These are phyloP conservation scores for Hipposideros armiger DNA, from an alignment of 2,113 vertebrate genomes.

Conservation along the genomic window DNA sequence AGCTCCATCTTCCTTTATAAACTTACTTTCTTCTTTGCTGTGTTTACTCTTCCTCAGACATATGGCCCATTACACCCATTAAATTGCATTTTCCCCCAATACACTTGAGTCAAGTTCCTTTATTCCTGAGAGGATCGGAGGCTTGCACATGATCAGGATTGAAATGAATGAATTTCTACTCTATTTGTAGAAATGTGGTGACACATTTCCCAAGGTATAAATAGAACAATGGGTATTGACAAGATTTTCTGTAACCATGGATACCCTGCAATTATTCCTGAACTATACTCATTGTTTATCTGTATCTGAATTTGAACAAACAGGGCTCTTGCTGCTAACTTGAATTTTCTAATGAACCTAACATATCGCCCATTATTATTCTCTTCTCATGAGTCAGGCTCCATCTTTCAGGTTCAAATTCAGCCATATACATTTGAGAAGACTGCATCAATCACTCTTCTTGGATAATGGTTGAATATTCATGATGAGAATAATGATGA, in stretches of 20 bases:
- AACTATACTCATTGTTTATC: slow-evolving; percentile 73
- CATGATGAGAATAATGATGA: slow-evolving; percentile 12
- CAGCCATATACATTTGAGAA: slow-evolving; percentile 35
- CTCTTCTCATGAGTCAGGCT: slow-evolving; percentile 53
- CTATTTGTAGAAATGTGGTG: slow-evolving; percentile 73
- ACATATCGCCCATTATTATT: slow-evolving; percentile 25
- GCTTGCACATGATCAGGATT: slow-evolving; percentile 49
- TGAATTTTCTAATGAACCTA: slow-evolving; percentile 62
- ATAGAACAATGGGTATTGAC: slow-evolving; percentile 73
- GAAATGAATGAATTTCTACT: slow-evolving; percentile 69
- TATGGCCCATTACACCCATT: neutral
- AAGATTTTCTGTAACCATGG: slow-evolving; percentile 73
- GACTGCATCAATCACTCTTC: neutral
- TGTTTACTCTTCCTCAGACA: slow-evolving; percentile 42
- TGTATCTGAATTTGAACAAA: slow-evolving; percentile 69
- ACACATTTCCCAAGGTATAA: slow-evolving; percentile 60
- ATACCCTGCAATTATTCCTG: slow-evolving; percentile 72
- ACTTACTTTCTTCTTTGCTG: slow-evolving; percentile 42
- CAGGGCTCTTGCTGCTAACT: slow-evolving; percentile 59
- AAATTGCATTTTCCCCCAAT: neutral
- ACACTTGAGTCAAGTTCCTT: slow-evolving; percentile 50
- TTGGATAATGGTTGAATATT: slow-evolving; percentile 50
- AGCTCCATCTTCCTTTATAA: neutral
- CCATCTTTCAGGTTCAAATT: slow-evolving; percentile 65
- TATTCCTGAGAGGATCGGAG: slow-evolving; percentile 51